Conservation (phyloP, 2,113 vertebrate species). For the Bujurquina vittata region DNA sequence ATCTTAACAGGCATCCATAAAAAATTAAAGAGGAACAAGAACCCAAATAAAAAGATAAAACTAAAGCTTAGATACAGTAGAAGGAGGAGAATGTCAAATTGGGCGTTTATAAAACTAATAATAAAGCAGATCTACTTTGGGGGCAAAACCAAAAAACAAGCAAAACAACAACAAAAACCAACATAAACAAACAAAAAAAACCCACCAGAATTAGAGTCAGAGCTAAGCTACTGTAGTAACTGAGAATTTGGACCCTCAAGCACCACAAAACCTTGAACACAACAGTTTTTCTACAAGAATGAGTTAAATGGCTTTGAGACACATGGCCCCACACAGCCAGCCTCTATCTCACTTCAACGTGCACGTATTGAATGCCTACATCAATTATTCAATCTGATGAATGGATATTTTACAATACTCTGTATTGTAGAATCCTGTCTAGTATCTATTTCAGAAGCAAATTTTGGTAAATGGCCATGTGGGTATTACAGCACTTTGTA, state of each 20-base stretch:
- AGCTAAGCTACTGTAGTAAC: too few species aligned
- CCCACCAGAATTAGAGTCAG: too few species aligned
- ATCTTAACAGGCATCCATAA: background rate
- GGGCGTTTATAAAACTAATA: too few species aligned
- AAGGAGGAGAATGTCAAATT: too few species aligned
- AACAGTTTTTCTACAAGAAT: background rate
- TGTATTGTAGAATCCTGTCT: background rate
- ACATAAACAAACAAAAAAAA: too few species aligned
- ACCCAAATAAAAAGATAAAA: too few species aligned
- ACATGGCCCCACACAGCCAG: background rate
- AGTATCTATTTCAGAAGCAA: slow-evolving; percentile 8
- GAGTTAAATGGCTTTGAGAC: background rate
- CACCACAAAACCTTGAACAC: background rate
- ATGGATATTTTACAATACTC: slow-evolving; percentile 4
- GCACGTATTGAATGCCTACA: background rate
- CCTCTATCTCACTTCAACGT: background rate
- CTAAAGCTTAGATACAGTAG: too few species aligned
- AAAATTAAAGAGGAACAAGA: background rate
- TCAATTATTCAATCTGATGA: slow-evolving; percentile 21
- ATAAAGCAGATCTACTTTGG: too few species aligned
- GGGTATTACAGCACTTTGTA: background rate
- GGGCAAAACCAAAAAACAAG: too few species aligned
- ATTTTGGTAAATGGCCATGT: background rate
- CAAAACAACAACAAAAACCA: too few species aligned
- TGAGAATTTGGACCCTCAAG: too few species aligned